These are phyloP conservation scores for Ephydatia muelleri DNA, from an alignment of 37 sponge, comb jelly and placozoan species.

Conservation along the genomic window DNA sequence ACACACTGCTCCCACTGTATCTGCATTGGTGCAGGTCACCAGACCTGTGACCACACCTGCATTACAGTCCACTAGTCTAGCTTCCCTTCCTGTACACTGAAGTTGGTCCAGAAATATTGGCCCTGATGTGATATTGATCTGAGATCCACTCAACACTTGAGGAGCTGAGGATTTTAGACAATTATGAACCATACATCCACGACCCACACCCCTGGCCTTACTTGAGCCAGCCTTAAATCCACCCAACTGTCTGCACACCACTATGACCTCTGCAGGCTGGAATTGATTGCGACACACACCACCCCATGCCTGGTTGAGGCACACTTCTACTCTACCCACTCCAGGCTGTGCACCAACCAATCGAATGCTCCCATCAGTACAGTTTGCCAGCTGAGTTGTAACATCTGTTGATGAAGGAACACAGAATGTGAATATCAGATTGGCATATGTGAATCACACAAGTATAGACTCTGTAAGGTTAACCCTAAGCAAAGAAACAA, in stretches of 20 bases:
- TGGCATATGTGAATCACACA: no score
- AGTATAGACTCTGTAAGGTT: no score
- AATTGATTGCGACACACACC: not conserved
- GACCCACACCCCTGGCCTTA: no score
- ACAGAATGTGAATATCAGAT: no score
- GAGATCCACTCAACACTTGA: not conserved
- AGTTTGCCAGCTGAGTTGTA: not conserved
- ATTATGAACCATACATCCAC: no score
- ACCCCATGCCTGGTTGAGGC: not conserved
- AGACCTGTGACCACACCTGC: not conserved
- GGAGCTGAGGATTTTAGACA: not conserved
- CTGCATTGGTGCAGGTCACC: not conserved
- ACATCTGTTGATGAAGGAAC: not conserved
- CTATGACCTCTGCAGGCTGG: not conserved
- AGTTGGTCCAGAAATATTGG: conserved; percentile 25
- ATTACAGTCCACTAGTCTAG: not conserved
- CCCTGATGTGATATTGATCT: not conserved
- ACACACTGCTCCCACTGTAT: not conserved
- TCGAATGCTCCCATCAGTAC: conserved; percentile 2
- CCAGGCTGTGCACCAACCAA: not conserved
- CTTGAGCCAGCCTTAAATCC: not conserved
- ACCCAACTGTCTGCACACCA: not conserved
- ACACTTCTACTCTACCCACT: conserved; percentile 17
- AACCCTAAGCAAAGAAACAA: no score
- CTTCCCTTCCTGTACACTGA: conserved; percentile 11